A percentile compares a stretch with the other conserved stretches of the same genome.
These are phyloP conservation scores for Oscheius sp. DNA, from an alignment of 2,888 invertebrate species.

Conservation along the genomic window DNA sequence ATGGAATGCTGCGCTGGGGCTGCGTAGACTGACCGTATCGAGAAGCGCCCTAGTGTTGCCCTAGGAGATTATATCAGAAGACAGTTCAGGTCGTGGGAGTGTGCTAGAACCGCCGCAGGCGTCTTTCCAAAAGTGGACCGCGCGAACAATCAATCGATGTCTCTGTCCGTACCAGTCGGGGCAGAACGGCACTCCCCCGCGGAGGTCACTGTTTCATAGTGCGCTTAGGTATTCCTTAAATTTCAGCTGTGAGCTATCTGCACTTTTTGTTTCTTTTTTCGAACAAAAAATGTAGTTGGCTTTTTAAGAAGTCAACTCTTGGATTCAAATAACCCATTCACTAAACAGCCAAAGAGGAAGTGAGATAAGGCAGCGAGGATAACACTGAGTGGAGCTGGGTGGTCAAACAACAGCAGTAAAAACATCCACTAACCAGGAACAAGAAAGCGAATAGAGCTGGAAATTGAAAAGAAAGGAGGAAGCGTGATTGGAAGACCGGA, in stretches of 20 bases:
- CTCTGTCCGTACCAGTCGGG: conserved; percentile 32
- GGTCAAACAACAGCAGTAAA: conserved; percentile 4
- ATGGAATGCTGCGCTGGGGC: not conserved
- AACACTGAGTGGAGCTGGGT: conserved; percentile 8
- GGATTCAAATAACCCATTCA: not conserved
- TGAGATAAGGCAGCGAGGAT: not conserved
- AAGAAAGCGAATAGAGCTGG: too few relatives aligned
- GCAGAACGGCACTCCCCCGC: conserved; percentile 29
- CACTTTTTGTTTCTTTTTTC: not conserved
- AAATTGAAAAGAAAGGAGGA: not conserved
- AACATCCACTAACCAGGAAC: conserved; percentile 14
- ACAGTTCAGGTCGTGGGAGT: conserved; percentile 26
- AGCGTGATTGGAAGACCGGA: conserved; percentile 1
- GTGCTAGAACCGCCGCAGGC: conserved; percentile 26
- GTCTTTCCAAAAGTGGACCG: conserved; percentile 32
- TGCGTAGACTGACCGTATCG: not conserved
- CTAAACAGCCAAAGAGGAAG: conserved; percentile 19
- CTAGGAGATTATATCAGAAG: conserved; percentile 16
- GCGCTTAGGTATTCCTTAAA: conserved; percentile 20
- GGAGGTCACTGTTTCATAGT: conserved; percentile 35
- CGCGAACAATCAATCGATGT: conserved; percentile 30
- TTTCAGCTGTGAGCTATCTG: conserved; percentile 19
- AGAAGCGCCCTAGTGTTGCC: conserved; percentile 1
- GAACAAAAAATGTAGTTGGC: not conserved
- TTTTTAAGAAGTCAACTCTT: not conserved